phyloP scores from a whole-genome alignment of 2,113 vertebrate genomes.

The Seriola quinqueradiata region DNA sequence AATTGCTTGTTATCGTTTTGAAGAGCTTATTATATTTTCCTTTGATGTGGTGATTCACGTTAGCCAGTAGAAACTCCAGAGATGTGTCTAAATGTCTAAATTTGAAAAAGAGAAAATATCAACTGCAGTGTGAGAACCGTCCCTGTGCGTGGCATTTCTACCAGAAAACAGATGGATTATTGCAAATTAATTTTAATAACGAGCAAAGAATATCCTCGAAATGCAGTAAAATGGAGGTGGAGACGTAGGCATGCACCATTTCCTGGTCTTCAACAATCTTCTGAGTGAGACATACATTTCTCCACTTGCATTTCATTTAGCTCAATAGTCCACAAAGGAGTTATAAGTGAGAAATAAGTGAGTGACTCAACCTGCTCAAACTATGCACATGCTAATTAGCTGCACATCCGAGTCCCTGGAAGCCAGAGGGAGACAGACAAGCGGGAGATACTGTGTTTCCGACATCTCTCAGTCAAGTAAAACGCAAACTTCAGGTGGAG shows the following conservation, averaged over 20 bases:
- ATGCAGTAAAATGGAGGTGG: not conserved
- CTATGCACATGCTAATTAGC: not conserved
- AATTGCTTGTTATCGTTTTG: conserved; percentile 32
- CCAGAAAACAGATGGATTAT: not conserved
- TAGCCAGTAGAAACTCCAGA: not conserved
- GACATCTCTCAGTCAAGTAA: not conserved
- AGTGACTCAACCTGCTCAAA: conserved; percentile 6
- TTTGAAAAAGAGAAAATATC: not conserved
- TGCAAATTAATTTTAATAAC: not conserved
- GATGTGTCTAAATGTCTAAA: not conserved
- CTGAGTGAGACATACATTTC: not conserved
- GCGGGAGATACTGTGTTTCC: not conserved
- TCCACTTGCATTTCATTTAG: not conserved
- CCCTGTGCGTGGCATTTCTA: not conserved
- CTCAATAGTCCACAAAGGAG: conserved; percentile 2
- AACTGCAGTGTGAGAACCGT: not conserved
- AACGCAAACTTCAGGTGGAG: not conserved
- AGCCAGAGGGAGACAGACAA: conserved; percentile 9
- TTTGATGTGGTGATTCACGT: conserved; percentile 59
- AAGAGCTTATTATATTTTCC: conserved; percentile 40
- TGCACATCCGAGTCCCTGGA: conserved; percentile 6
- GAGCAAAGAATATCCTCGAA: not conserved
- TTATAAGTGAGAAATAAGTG: conserved; percentile 37
- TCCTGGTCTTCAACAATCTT: not conserved
- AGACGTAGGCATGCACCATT: not conserved